A percentile compares a stretch with the other conserved stretches of the same genome.
These are phyloP conservation scores for Dichetophora obliterata DNA, from an alignment of 2,888 invertebrate species.

Conservation along the genomic window DNA sequence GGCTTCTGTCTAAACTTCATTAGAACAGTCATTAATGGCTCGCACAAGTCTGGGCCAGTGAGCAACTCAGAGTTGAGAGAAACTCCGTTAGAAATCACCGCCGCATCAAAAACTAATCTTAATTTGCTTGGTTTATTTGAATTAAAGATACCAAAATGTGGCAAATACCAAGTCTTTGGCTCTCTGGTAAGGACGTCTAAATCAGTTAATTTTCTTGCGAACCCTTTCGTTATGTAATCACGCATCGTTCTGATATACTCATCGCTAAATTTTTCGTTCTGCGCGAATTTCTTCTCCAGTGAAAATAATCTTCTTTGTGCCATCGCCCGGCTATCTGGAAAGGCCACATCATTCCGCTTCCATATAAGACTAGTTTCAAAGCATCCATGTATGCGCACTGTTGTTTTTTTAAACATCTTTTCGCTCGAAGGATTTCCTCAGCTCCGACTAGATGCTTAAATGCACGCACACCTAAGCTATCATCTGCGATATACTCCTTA, in stretches of 20 bases:
- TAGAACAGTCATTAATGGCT: too few relatives aligned
- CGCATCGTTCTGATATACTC: conserved; percentile 25
- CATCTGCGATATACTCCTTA: too few relatives aligned
- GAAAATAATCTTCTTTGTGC: conserved; percentile 40
- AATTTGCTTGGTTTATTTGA: background rate
- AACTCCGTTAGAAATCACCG: too few relatives aligned
- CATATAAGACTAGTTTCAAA: conserved; percentile 48
- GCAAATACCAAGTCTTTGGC: background rate
- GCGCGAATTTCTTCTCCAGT: conserved; percentile 33
- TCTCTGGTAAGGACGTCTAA: too few relatives aligned
- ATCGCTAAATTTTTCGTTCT: conserved; percentile 31
- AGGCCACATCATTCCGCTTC: conserved; percentile 41
- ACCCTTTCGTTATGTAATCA: background rate
- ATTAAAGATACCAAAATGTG: background rate
- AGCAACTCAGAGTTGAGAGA: too few relatives aligned
- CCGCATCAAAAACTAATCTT: background rate
- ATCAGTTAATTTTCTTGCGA: too few relatives aligned
- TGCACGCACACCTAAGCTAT: background rate
- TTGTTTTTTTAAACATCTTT: background rate
- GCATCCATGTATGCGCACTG: background rate
- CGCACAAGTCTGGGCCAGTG: too few relatives aligned
- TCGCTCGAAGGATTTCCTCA: conserved; percentile 6
- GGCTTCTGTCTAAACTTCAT: too few relatives aligned
- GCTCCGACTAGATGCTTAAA: background rate
- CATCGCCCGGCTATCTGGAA: conserved; percentile 47